These are phyloP conservation scores for Amniataba percoides DNA, from an alignment of 2,797 vertebrate species.

Conservation along the genomic window DNA sequence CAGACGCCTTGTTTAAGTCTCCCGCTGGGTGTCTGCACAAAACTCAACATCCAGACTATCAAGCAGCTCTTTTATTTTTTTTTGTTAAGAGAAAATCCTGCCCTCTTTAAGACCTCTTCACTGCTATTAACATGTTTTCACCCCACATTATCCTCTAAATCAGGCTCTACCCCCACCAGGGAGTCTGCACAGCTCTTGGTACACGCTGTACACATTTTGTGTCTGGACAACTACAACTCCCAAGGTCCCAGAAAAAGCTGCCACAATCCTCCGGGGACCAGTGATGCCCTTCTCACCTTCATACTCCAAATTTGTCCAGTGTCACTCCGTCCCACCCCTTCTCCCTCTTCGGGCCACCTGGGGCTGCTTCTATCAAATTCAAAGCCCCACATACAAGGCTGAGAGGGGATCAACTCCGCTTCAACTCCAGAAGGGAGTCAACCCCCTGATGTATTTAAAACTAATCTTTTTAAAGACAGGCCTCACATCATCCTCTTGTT, in stretches of 20 bases:
- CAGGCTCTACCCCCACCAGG: conserved; percentile 9
- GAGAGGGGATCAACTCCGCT: conserved; percentile 19
- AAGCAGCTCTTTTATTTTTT: neutral
- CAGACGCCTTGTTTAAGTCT: conserved; percentile 10
- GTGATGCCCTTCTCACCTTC: conserved; percentile 40
- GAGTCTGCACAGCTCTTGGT: conserved; percentile 26
- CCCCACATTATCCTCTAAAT: conserved; percentile 3
- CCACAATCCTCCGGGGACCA: conserved; percentile 12
- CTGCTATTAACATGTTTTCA: conserved; percentile 2
- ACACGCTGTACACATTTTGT: conserved; percentile 23
- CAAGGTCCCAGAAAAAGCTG: conserved; percentile 28
- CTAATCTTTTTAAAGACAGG: conserved; percentile 19
- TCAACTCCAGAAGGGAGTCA: neutral
- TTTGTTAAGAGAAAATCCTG: conserved; percentile 32
- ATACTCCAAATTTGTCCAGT: conserved; percentile 27
- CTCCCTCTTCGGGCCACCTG: conserved; percentile 19
- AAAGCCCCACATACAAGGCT: conserved; percentile 18
- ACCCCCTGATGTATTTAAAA: conserved; percentile 12
- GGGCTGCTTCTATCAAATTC: conserved; percentile 30
- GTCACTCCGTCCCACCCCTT: conserved; percentile 14
- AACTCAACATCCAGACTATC: neutral
- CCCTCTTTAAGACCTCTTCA: conserved; percentile 21
- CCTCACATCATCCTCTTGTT: conserved; percentile 1
- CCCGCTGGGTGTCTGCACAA: neutral
- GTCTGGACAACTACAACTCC: conserved; percentile 25